Evolutionary conservation across 2,888 invertebrate genomes (phyloP).

Genomic region (Drosophila picticornis): DNA sequence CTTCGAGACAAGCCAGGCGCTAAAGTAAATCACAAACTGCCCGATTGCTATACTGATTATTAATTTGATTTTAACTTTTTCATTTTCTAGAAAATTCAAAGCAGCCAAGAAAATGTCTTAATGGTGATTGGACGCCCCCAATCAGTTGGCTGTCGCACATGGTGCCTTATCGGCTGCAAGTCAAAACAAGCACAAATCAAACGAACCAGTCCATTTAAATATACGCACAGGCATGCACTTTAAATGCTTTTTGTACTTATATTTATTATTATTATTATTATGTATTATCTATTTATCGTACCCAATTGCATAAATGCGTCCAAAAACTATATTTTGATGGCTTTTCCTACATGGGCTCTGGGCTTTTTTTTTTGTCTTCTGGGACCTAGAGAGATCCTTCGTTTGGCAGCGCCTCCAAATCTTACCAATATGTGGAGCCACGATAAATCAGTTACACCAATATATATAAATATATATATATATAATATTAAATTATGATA

Average conservation of each 20-base stretch:
- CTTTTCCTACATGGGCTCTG: not conserved
- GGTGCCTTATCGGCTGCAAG: conserved; percentile 3
- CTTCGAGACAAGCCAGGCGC: conserved; percentile 88
- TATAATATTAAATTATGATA: not conserved
- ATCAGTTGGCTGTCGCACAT: not conserved
- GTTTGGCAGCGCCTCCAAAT: not conserved
- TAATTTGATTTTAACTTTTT: not conserved
- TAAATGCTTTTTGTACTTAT: conserved; percentile 46
- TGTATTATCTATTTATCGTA: conserved; percentile 15
- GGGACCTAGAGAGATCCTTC: not conserved
- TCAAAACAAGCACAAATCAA: conserved; percentile 18
- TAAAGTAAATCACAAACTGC: conserved; percentile 79
- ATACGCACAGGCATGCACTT: conserved; percentile 19
- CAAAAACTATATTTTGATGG: not conserved
- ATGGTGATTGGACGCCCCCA: not conserved
- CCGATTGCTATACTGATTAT: too few species aligned
- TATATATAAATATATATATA: not conserved
- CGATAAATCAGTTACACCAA: not conserved
- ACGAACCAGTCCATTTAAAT: conserved; percentile 55
- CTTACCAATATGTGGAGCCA: not conserved
- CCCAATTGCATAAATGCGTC: conserved; percentile 22
- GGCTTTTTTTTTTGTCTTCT: not conserved
- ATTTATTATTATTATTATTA: conserved; percentile 11
- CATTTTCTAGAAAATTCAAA: conserved; percentile 78
- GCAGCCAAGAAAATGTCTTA: conserved; percentile 76